Evolutionary conservation across 1,140 invertebrate species (phyloP), one percentile per base, ranked within the genome.

Genomic region (Cecropterus lyciades): DNA sequence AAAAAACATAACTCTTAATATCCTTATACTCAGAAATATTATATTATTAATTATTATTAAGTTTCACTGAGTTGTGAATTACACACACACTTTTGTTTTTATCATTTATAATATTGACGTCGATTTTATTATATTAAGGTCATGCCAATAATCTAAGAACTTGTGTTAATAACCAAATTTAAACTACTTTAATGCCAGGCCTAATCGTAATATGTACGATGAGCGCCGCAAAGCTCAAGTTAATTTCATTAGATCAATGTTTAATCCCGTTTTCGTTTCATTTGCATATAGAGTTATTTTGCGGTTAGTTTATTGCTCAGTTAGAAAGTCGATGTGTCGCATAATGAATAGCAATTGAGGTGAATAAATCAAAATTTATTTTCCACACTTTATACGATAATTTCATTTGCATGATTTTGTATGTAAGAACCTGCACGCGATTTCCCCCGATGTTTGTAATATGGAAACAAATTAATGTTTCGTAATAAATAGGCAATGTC

Each of bases 231-330:
- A 30, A 49, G 17, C 20, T 27, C 20, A 49, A 49, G 17, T 49
- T 49, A 49, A 52, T 17, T 52, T 52, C 49, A 10, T 8, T 30
- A 14, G 6, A 52, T 13, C 20, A 49, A 33, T 52, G 27, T 52
- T 30, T 30, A 13, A 11, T 52, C 24, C 14, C n/a, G 24, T 30
- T 52, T 52, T 52, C 24, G 13, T 52, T n/a, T 30, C n/a, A 52
- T 52, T 52, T 52, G 20, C 46, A 49, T 49, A 52, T 33, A 52
- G 24, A 52, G 49, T 52, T 52, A 52, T 52, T 52, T 52, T 52
- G 49, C 49, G 49, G 49, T 52, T 52, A 52, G 24, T 52, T 52
- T 52, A 52, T 52, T 52, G 24, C 20, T 52, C 24, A 15, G 24
- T 30, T 30, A 52, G 49, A 52, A 49, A 49, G 46, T 49, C 46